Evolutionary conservation across 2,888 invertebrate species (phyloP).

Genomic region (Alsophila aescularia): DNA sequence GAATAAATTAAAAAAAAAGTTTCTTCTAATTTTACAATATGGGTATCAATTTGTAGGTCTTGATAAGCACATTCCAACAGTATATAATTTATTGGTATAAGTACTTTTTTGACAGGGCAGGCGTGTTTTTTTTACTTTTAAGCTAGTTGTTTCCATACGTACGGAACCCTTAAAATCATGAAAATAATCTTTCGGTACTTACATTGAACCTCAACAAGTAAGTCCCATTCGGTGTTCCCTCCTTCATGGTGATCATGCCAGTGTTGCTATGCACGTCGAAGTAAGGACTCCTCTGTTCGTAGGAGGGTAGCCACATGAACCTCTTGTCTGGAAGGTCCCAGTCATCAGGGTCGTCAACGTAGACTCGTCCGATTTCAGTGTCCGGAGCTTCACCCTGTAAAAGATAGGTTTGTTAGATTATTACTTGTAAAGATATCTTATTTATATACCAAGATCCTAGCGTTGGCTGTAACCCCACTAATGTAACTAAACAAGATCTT

Average conservation of each 20-base stretch:
- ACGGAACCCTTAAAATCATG: too few species aligned
- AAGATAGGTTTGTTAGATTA: not conserved
- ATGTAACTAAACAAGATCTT: too few species aligned
- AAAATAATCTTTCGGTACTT: conserved; percentile 47
- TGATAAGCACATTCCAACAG: too few species aligned
- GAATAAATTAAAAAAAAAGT: too few species aligned
- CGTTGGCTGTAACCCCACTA: too few species aligned
- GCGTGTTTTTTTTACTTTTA: too few species aligned
- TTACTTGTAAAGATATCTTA: not conserved
- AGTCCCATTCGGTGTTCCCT: conserved; percentile 89
- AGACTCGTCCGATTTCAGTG: conserved; percentile 95
- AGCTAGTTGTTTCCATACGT: too few species aligned
- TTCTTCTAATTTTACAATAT: too few species aligned
- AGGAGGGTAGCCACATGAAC: conserved; percentile 88
- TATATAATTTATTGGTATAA: too few species aligned
- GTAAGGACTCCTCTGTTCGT: conserved; percentile 82
- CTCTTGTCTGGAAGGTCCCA: conserved; percentile 98
- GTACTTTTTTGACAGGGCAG: too few species aligned
- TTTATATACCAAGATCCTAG: too few species aligned
- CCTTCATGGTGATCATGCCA: conserved; percentile 95
- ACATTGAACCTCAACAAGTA: conserved; percentile 90
- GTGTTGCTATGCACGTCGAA: conserved; percentile 90
- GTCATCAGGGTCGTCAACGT: conserved; percentile 97
- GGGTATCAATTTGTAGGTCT: too few species aligned
- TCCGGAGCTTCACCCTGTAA: conserved; percentile 89